These are phyloP conservation scores for Phrynocephalus guinanensis DNA, from an alignment of 2,797 vertebrate genomes.

Conservation along the genomic window DNA sequence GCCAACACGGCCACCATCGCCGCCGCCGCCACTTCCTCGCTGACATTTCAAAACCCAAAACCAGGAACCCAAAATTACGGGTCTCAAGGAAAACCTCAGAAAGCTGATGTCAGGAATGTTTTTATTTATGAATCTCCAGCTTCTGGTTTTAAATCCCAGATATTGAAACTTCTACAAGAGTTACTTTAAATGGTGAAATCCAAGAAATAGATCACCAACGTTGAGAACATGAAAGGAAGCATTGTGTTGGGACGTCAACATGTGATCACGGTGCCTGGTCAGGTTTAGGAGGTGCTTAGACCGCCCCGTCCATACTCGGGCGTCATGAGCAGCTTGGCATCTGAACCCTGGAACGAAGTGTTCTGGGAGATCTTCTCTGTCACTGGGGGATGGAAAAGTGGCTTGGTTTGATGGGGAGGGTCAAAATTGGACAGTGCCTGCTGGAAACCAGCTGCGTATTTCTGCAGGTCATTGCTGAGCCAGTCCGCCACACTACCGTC, in stretches of 20 bases:
- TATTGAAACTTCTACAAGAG: conserved; percentile 11
- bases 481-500: conserved; percentile 58
- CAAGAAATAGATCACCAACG: conserved; percentile 23
- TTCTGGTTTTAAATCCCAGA: conserved; percentile 24
- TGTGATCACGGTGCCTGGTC: neutral
- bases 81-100: neutral
- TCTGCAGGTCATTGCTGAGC: conserved; percentile 70
- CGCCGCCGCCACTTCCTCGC: neutral
- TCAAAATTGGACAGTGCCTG: conserved; percentile 65
- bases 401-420: conserved; percentile 52
- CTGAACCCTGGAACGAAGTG: conserved; percentile 43
- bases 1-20: no score
- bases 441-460: conserved; percentile 73
- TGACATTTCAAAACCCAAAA: neutral
- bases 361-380: conserved; percentile 65
- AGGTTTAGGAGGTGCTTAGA: conserved; percentile 4
- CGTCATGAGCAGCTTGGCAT: conserved; percentile 2
- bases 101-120: conserved; percentile 22
- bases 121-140: conserved; percentile 32
- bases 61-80: neutral
- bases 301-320: conserved; percentile 16
- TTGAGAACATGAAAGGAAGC: neutral
- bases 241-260: neutral
- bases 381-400: conserved; percentile 39
- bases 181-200: conserved; percentile 15